Percentiles rank a stretch among this genome's conserved stretches.
phyloP scores from a whole-genome alignment of 2,888 invertebrate species.

The Vanessa cardui region DNA sequence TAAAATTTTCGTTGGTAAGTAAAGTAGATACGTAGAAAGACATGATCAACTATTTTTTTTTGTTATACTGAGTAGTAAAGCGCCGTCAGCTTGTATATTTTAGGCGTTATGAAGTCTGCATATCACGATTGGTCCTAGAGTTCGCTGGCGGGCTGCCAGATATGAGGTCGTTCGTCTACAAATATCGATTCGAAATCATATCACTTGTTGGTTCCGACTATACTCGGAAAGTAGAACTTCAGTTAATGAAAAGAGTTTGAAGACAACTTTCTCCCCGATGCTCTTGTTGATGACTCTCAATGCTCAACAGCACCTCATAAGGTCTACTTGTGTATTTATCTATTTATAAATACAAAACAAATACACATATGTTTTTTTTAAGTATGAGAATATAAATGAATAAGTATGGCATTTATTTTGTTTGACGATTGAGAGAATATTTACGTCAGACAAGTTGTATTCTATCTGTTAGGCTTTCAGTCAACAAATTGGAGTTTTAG shows the following conservation, averaged over 20 bases:
- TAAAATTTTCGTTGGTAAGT: neutral
- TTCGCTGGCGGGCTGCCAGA: slow-evolving; percentile 31
- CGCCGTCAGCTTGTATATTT: slow-evolving; percentile 8
- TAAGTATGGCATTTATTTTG: too few relatives aligned
- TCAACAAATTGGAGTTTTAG: too few relatives aligned
- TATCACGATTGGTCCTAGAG: slow-evolving; percentile 26
- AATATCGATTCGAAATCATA: slow-evolving; percentile 35
- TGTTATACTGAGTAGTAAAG: slow-evolving; percentile 3
- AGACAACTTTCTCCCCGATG: neutral
- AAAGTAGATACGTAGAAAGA: too few relatives aligned
- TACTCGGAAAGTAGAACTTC: neutral
- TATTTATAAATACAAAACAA: too few relatives aligned
- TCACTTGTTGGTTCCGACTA: slow-evolving; percentile 34
- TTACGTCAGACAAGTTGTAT: too few relatives aligned
- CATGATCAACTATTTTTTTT: neutral
- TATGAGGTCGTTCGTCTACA: slow-evolving; percentile 16
- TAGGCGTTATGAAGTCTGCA: slow-evolving; percentile 21
- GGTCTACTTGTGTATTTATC: too few relatives aligned
- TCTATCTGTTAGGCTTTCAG: too few relatives aligned
- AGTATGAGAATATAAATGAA: too few relatives aligned
- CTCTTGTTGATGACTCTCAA: neutral
- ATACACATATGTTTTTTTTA: too few relatives aligned
- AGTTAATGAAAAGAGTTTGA: neutral
- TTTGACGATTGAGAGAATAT: too few relatives aligned
- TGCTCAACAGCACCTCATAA: too few relatives aligned